These are phyloP conservation scores for Anolis apletophallus DNA, from an alignment of 2,797 vertebrate species.

Conservation along the genomic window DNA sequence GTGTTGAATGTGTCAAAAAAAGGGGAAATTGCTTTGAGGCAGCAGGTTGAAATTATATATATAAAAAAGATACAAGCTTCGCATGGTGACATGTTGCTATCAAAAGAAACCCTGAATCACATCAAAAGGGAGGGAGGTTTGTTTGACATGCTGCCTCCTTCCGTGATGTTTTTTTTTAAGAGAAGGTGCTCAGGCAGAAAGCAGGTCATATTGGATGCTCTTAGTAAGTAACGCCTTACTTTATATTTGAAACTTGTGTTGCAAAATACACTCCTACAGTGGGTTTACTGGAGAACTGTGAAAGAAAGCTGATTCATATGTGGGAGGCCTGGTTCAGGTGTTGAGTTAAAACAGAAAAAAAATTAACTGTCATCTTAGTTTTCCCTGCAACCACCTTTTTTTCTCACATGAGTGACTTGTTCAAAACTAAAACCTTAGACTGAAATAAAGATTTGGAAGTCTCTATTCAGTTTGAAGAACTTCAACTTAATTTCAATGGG, in stretches of 20 bases:
- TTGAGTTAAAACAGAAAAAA: not conserved
- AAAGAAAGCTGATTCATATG: not conserved
- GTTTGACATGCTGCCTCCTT: not conserved
- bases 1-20: constrained; percentile 17
- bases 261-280: not conserved
- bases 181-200: not conserved
- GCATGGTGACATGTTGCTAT: not conserved
- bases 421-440: too few relatives aligned
- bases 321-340: not conserved
- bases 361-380: not conserved
- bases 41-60: accelerated
- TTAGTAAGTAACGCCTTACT: not conserved
- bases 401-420: too few relatives aligned
- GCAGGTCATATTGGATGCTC: not conserved
- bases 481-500: too few relatives aligned
- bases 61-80: accelerated
- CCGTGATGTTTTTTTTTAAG: not conserved
- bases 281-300: not conserved
- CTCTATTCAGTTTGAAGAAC: too few relatives aligned
- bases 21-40: not conserved
- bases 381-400: too few relatives aligned
- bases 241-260: constrained; percentile 8
- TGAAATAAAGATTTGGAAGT: too few relatives aligned
- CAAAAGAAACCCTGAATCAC: constrained; percentile 43
- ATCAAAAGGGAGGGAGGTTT: not conserved